A percentile compares a stretch with the other conserved stretches of the same genome.
phyloP scores from a whole-genome alignment of 1,140 invertebrate species.

The Proales similis region DNA sequence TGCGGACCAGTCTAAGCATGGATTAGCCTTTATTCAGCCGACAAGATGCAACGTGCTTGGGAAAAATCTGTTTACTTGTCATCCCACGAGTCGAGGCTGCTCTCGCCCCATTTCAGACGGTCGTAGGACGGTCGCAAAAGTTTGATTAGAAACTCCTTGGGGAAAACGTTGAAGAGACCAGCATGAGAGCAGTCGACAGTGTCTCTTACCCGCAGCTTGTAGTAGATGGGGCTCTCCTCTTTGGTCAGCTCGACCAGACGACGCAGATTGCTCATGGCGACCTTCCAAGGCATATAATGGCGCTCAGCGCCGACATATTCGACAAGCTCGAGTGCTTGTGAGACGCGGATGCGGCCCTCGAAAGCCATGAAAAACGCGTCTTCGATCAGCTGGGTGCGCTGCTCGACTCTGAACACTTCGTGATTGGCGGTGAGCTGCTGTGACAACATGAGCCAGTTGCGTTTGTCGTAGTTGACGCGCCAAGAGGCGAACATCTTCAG shows the following conservation, averaged over 20 bases:
- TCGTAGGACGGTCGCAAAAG: slow-evolving; percentile 15
- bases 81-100: slow-evolving; percentile 17
- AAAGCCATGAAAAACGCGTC: slow-evolving; percentile 20
- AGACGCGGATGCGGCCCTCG: not conserved
- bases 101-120: slow-evolving; percentile 33
- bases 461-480: slow-evolving; percentile 25
- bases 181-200: too few relatives aligned
- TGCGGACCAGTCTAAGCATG: slow-evolving; percentile 8
- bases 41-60: not conserved
- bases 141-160: slow-evolving; percentile 17
- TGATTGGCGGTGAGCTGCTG: slow-evolving; percentile 13
- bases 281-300: slow-evolving; percentile 26
- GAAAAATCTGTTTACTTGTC: slow-evolving; percentile 38
- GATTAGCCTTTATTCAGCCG: not conserved
- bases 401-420: slow-evolving; percentile 25
- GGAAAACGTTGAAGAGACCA: not conserved
- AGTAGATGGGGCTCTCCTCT: slow-evolving; percentile 34
- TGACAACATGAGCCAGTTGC: slow-evolving; percentile 25
- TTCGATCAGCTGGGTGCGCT: slow-evolving; percentile 19
- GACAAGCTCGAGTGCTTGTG: not conserved
- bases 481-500: slow-evolving; percentile 31
- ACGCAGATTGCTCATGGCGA: slow-evolving; percentile 5
- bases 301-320: slow-evolving; percentile 7
- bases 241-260: slow-evolving; percentile 12
- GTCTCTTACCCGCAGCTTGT: slow-evolving; percentile 15